Evolutionary conservation across 1,140 invertebrate species (phyloP).

Genomic region (Globodera ellingtonae): DNA sequence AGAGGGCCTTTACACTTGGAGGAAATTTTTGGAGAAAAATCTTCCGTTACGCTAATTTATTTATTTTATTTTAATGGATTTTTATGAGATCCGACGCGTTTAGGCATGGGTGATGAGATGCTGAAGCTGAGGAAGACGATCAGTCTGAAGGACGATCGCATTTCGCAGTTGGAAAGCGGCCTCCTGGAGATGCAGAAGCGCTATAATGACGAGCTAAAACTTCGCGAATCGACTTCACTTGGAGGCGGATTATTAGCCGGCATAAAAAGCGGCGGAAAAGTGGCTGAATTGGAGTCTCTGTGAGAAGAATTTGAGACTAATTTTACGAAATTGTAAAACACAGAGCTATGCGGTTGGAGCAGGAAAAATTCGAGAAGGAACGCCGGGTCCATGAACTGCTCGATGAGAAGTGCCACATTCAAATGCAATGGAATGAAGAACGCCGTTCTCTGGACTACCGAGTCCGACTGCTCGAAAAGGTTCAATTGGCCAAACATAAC

Average conservation of each 20-base stretch:
- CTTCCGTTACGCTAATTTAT: not conserved
- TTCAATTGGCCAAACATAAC: conserved; percentile 16
- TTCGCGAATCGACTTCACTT: conserved; percentile 17
- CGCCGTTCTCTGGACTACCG: conserved; percentile 39
- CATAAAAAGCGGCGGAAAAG: not conserved
- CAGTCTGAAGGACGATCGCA: conserved; percentile 41
- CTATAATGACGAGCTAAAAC: conserved; percentile 31
- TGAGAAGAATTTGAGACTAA: not conserved
- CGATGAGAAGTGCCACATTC: conserved; percentile 45
- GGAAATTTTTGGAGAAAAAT: no score
- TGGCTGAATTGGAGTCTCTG: conserved; percentile 23
- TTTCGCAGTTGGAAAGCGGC: conserved; percentile 39
- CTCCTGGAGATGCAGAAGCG: conserved; percentile 40
- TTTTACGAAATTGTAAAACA: not conserved
- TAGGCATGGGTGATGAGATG: conserved; percentile 25
- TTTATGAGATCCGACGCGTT: not conserved
- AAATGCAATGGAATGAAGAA: conserved; percentile 45
- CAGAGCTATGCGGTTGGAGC: conserved; percentile 30
- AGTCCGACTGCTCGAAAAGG: conserved; percentile 40
- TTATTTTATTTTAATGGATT: not conserved
- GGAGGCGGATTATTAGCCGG: not conserved
- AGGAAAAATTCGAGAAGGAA: conserved; percentile 45
- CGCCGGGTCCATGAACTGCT: conserved; percentile 40
- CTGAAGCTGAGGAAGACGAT: conserved; percentile 40
- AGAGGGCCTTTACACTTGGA: no score